A percentile compares a stretch with the other conserved stretches of the same genome.
These are phyloP conservation scores for Trididemnum nubilum DNA, from an alignment of 23 tunicate genomes.

Conservation along the genomic window DNA sequence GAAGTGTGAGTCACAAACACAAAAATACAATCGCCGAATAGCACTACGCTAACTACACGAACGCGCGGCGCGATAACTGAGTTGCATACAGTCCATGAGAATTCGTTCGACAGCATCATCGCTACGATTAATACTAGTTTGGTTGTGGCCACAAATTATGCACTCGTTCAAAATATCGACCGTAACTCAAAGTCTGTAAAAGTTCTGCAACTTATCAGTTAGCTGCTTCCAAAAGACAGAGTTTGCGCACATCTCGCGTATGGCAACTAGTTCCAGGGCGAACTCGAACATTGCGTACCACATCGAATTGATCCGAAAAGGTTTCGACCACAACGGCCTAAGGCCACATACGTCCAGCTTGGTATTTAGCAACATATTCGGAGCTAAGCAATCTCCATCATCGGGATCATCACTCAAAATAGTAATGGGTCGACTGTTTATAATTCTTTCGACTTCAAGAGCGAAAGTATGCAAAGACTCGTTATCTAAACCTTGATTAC, in stretches of 20 bases:
- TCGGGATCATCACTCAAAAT: background rate
- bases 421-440: slow-evolving; percentile 8
- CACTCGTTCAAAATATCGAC: background rate
- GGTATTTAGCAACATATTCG: background rate
- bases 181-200: background rate
- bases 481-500: background rate
- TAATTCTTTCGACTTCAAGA: background rate
- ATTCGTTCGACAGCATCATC: background rate
- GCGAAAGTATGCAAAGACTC: background rate
- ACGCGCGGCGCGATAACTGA: slow-evolving; percentile 2
- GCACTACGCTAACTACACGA: too few relatives aligned
- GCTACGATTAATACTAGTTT: too few relatives aligned
- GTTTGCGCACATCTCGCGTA: background rate
- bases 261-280: background rate
- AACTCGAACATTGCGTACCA: background rate
- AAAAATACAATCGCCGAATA: too few relatives aligned
- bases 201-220: background rate
- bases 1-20: too few relatives aligned
- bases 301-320: background rate
- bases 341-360: too few relatives aligned
- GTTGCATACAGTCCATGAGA: background rate
- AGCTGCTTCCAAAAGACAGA: background rate
- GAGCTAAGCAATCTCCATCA: background rate
- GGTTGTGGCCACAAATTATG: background rate
- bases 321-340: background rate